These are phyloP conservation scores for Cichlasoma orientale DNA, from an alignment of 2,797 vertebrate genomes.

Conservation along the genomic window DNA sequence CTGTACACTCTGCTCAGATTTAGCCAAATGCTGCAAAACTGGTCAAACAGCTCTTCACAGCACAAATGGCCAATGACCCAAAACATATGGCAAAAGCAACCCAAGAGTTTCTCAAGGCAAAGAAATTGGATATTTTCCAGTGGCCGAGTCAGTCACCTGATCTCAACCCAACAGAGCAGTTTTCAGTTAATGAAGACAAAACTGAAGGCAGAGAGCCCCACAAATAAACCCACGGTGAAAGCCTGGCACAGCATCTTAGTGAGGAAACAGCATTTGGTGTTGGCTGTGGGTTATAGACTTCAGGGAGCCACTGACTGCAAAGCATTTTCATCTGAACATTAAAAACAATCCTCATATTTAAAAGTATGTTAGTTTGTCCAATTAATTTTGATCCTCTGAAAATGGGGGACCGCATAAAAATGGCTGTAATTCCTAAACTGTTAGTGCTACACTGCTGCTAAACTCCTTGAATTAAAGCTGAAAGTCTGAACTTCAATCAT, in stretches of 20 bases:
- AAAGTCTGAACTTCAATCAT: no score
- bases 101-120: background rate
- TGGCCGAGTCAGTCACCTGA: accelerated
- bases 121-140: background rate
- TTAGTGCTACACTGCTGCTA: no score
- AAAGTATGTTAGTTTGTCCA: background rate
- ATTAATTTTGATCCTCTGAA: background rate
- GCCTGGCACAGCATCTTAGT: background rate
- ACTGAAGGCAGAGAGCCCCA: background rate
- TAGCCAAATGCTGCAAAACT: background rate
- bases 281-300: background rate
- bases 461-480: no score
- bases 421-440: no score
- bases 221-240: background rate
- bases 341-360: background rate
- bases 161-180: background rate
- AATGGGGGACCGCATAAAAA: no score
- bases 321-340: background rate
- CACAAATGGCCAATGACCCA: background rate
- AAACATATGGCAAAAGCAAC: background rate
- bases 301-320: background rate
- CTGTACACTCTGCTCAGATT: background rate
- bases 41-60: background rate
- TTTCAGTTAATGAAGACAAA: background rate
- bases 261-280: background rate